These are phyloP conservation scores for Chloroceryle amazona DNA, from an alignment of 2,797 vertebrate species.

Conservation along the genomic window DNA sequence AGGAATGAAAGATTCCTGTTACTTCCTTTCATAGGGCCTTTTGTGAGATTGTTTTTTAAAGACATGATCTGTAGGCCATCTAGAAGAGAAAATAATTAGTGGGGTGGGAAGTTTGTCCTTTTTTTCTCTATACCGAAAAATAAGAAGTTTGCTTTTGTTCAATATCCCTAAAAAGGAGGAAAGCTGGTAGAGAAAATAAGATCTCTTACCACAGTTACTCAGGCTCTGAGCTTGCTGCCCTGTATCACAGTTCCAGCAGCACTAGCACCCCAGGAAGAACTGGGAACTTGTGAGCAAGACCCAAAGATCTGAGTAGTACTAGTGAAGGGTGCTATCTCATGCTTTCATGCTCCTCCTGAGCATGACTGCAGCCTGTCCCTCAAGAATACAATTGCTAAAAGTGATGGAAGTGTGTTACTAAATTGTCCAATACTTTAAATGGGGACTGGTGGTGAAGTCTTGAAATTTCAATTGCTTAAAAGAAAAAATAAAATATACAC, in stretches of 20 bases:
- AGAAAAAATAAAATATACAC: neutral
- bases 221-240: neutral
- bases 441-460: neutral
- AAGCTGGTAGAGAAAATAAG: neutral
- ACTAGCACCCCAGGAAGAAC: neutral
- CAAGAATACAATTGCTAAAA: neutral
- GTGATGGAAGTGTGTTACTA: neutral
- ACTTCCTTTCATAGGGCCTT: neutral
- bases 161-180: neutral
- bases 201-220: neutral
- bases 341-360: neutral
- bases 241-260: neutral
- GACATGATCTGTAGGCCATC: neutral
- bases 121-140: neutral
- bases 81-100: neutral
- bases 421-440: neutral
- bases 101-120: neutral
- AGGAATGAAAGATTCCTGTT: neutral
- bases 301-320: neutral
- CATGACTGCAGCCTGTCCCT: neutral
- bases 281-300: neutral
- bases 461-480: neutral
- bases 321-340: neutral
- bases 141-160: neutral
- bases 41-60: neutral